Evolutionary conservation across 1,140 invertebrate genomes (phyloP).

Genomic region (Aphelinus certus): DNA sequence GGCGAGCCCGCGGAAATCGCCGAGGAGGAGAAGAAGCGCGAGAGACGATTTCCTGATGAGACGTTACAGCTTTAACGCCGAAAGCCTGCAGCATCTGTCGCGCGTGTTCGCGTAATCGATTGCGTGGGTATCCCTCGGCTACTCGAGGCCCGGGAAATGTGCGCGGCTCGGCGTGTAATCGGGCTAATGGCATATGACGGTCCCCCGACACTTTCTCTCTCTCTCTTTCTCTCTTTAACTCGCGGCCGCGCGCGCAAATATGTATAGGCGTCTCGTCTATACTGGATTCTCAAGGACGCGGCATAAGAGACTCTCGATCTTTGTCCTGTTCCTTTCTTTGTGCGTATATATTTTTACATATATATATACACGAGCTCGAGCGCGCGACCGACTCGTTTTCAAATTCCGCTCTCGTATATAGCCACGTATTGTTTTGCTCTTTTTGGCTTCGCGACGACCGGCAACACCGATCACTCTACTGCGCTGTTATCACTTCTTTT

Average conservation of each 20-base stretch:
- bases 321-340: no score
- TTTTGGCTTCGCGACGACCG: no score
- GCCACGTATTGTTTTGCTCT: no score
- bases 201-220: background rate
- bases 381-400: no score
- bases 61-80: background rate
- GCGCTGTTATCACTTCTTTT: no score
- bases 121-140: background rate
- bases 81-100: background rate
- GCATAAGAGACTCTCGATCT: no score
- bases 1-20: background rate
- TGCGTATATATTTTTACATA: no score
- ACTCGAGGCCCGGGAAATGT: no score
- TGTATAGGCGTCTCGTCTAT: background rate
- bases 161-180: no score
- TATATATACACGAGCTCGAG: no score
- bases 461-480: no score
- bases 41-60: background rate
- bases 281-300: constrained; percentile 16
- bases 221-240: background rate
- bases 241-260: background rate
- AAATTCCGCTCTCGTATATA: no score
- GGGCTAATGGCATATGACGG: background rate
- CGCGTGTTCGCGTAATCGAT: constrained; percentile 9
- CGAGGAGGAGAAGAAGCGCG: background rate